Percentiles rank a stretch among this genome's conserved stretches.
Evolutionary conservation across 2,888 invertebrate genomes (phyloP).

Genomic region (Lampropteryx suffumata): DNA sequence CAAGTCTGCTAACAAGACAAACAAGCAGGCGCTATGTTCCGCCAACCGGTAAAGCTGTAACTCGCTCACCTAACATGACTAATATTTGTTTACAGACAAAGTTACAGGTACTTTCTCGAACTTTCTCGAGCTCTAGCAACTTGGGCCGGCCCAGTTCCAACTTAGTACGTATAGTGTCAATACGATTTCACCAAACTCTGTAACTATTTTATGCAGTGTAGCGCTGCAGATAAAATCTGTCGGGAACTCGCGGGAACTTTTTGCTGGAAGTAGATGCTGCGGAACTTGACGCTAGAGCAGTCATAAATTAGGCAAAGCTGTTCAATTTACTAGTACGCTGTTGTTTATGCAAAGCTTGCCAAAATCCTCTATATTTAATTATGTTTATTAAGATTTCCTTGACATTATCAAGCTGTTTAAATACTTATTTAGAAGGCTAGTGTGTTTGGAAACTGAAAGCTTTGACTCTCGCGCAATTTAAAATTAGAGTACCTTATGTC

Average conservation of each 20-base stretch:
- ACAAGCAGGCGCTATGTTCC: conserved; percentile 11
- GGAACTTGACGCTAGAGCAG: conserved; percentile 10
- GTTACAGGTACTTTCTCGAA: conserved; percentile 5
- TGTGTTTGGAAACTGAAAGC: too few relatives aligned
- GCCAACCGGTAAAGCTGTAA: conserved; percentile 23
- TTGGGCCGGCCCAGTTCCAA: conserved; percentile 33
- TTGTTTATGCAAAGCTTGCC: not conserved
- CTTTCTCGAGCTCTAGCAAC: conserved; percentile 19
- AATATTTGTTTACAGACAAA: conserved; percentile 21
- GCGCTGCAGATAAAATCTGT: conserved; percentile 38
- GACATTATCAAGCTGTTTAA: too few relatives aligned
- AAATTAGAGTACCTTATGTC: too few relatives aligned
- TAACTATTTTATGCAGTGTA: conserved; percentile 49
- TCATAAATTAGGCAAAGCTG: conserved; percentile 13
- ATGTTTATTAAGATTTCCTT: too few relatives aligned
- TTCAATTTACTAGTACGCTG: conserved; percentile 3
- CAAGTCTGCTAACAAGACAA: conserved; percentile 2
- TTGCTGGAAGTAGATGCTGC: conserved; percentile 15
- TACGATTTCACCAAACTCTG: conserved; percentile 47
- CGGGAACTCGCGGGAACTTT: conserved; percentile 22
- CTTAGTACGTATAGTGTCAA: conserved; percentile 46
- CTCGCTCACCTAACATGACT: conserved; percentile 14
- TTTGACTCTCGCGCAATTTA: too few relatives aligned
- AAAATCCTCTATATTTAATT: too few relatives aligned
- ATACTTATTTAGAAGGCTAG: too few relatives aligned